Base-by-base conservation (phyloP, 1,140 invertebrate species). In the Condylostylus longicornis region DNA sequence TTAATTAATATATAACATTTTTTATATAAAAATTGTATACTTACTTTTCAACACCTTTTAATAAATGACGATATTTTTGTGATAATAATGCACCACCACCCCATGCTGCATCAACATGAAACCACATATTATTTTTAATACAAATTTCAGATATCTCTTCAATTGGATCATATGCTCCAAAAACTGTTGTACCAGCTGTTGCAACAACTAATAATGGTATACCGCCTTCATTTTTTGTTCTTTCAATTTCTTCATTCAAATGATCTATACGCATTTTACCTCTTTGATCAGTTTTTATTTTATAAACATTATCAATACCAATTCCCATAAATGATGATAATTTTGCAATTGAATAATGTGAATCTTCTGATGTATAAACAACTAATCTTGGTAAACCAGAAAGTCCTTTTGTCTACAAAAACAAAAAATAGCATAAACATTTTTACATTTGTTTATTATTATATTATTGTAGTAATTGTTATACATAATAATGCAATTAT, bases 101-200 rank as follows among this genome's bases (percentile, higher is more conserved):
- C 90, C 90, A 96, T 3, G 91, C 90, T 2, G 88, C 90, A 54
- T 98, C 93, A 2, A 95, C 86, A 54, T 98, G 93, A 19, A 97
- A 62, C 93, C 93, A 98, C 35, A 97, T 55, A 3, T 75, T 72
- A 48, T 89, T 74, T 50, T 83, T 75, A 41, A 77, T 58, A 52
- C 91, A 96, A 6, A 96, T 51, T 18, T 77, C 74, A 1, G 82
- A 78, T 29, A 97, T 79, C 15, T 76, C 65, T 4, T 70, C 62
- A 9, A 98, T 51, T 2, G 91, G 88, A 63, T 98, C 94, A 48
- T 82, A 95, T 0, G 90, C 88, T 1, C 90, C 88, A 18, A 59
- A 42, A 51, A 90, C 67, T 39, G 79, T 82, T 0, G 79, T 87
- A 22, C 91, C 91, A 28, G 85, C 75, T 1, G 89, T 96, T 0